Base-by-base conservation (phyloP, 2,888 invertebrate genomes). In the Gymnocheta viridis region DNA sequence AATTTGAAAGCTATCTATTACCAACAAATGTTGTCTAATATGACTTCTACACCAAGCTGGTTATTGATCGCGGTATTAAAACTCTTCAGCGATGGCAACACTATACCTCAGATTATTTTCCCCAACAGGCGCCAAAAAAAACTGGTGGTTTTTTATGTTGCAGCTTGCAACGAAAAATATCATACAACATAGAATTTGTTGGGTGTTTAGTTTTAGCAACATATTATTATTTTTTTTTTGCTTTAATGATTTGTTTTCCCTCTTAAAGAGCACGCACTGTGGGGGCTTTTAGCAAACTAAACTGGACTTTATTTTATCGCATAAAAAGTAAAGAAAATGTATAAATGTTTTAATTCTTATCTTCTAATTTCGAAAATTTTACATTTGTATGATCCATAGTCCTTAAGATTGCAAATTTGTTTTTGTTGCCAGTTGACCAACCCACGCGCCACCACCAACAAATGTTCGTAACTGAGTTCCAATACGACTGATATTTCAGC, bases 401-500 rank as follows among this genome's bases (percentile, higher is more conserved):
- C 84, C 84, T 84, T 84, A 73, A 73, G 81, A 84, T 81, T 73
- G 70, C 24, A 56, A 67, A 70, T 29, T 80, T 22, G 38, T 74
- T 70, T 56, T 41, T 66, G 73, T 84, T 84, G 73, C 69, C 77
- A 77, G 82, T 83, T 86, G 86, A 82, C 86, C 85, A 86, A 85
- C 86, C 86, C 85, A 86, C 86, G 82, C 82, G 83, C 82, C 83
- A 78, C 82, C 83, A 78, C 62, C 79, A 69, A 64, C 44, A 72
- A 67, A 51, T 64, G 24, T 49, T 62, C 60, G 78, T 17, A 69
- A 51, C 60, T 17, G 64, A 81, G 70, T 70, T 70, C 41, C 64
- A 64, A 32, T 70, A 49, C 35, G 12, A 10, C 54, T 64, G 66
- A 51, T 60, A 38, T 6, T 38, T 56, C 32, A 51, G 47, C 44